phyloP scores from a whole-genome alignment of 2,797 vertebrate genomes.

The Onychomys leucogaster region DNA sequence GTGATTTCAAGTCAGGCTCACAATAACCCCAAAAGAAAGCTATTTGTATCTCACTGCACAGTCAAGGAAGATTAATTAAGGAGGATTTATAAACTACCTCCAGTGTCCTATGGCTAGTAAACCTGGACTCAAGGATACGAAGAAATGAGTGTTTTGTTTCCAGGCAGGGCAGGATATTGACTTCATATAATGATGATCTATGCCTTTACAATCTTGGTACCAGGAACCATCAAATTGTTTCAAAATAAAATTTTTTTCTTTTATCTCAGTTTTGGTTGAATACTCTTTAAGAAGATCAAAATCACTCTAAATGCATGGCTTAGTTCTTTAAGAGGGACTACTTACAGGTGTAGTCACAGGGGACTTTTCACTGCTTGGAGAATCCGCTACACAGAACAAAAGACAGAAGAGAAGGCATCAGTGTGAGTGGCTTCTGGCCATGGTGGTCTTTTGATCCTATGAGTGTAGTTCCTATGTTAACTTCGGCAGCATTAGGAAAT shows the following conservation, averaged over 20 bases:
- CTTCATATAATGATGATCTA: background rate
- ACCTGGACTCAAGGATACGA: background rate
- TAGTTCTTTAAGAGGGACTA: constrained; percentile 46
- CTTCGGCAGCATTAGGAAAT: constrained; percentile 70
- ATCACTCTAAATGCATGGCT: background rate
- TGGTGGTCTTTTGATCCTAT: background rate
- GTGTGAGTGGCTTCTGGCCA: background rate
- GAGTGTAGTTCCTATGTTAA: constrained; percentile 52
- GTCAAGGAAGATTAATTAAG: background rate
- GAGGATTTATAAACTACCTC: background rate
- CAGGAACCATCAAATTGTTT: background rate
- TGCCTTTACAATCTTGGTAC: background rate
- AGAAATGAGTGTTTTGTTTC: background rate
- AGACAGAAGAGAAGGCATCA: constrained; percentile 47
- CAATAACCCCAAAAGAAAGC: background rate
- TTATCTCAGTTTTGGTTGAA: background rate
- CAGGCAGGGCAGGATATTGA: background rate
- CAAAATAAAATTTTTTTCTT: background rate
- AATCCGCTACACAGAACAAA: constrained; percentile 83
- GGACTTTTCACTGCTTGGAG: constrained; percentile 86
- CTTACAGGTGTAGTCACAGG: constrained; percentile 85
- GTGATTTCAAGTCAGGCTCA: background rate
- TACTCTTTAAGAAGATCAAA: background rate
- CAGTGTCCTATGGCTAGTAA: background rate
- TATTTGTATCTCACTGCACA: background rate